Base-by-base conservation (phyloP, 2,113 vertebrate species). In the Daphoenositta chrysoptera region DNA sequence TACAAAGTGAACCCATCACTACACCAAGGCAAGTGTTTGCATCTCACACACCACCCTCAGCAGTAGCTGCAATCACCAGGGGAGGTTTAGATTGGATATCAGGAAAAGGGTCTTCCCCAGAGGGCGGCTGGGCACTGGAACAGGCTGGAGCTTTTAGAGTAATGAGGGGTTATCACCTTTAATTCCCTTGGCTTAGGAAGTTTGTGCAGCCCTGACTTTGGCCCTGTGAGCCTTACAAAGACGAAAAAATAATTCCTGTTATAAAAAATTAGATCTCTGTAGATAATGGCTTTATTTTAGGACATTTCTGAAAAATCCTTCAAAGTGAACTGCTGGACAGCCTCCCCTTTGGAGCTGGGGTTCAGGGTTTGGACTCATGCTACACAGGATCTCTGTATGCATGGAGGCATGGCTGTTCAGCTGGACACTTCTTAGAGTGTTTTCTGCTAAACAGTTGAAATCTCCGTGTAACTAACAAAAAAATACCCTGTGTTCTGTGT, bases 401-500 rank as follows among this genome's bases (percentile, higher is more conserved):
- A 10, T 13, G 53, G 48, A 40, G 44, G 21, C 6, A 2, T 10
- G 61, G 50, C 80, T 3, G 0, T 58, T 83, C n/a, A 9, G 9
- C 64, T 78, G 44, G 45, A 33, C 5, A 5, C 44, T 76, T 72
- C 61, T 53, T 44, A 45, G 15, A 30, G 45, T 9, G 1, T 42
- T 83, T 94, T 85, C 28, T 65, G 28, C 77, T 57, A 37, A 90
- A 54, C 20, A 70, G 30, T 6, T 42, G 6, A 21, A 33, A 83
- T 77, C 7, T 71, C 24, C 21, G 20, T 45, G 15, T 68, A 50
- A 54, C 39, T 70, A n/a, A 23, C 23, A 2, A 42, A 37, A 94
- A 8, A 2, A 1, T 3, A 30, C 3, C 61, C n/a, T 8, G 6
- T 35, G n/a, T 33, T 13, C 15, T 37, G 30, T 12, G 9, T 54